A percentile compares a stretch with the other conserved stretches of the same genome.
These are phyloP conservation scores for Leptopilina clavipes DNA, from an alignment of 1,140 invertebrate species.

Conservation along the genomic window DNA sequence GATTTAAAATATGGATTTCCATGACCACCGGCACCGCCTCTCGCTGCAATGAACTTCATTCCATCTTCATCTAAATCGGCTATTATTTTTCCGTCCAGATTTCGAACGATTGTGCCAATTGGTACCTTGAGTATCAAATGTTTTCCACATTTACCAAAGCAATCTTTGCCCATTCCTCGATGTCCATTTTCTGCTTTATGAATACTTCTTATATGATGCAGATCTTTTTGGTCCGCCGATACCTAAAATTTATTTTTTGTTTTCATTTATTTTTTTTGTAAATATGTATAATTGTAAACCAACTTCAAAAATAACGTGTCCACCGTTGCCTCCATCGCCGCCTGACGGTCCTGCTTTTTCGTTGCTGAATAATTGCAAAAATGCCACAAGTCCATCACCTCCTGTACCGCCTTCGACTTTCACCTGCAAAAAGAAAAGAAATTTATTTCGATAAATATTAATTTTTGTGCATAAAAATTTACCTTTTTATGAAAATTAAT, in stretches of 20 bases:
- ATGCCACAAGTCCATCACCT: slow-evolving; percentile 93
- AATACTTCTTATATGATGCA: slow-evolving; percentile 81
- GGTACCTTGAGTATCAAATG: slow-evolving; percentile 89
- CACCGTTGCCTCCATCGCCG: slow-evolving; percentile 98
- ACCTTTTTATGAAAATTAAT: not conserved
- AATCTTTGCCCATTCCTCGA: slow-evolving; percentile 84
- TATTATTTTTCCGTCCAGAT: slow-evolving; percentile 78
- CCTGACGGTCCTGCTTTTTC: slow-evolving; percentile 95
- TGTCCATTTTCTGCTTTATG: slow-evolving; percentile 82
- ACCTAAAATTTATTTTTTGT: slow-evolving; percentile 70
- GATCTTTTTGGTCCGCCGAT: slow-evolving; percentile 80
- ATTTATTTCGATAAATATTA: slow-evolving; percentile 29
- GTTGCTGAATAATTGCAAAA: slow-evolving; percentile 85
- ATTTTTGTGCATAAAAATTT: no score
- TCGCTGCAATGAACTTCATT: slow-evolving; percentile 92
- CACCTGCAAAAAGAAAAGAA: slow-evolving; percentile 64
- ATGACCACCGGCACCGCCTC: slow-evolving; percentile 95
- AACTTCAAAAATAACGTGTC: slow-evolving; percentile 94
- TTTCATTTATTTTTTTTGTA: not conserved
- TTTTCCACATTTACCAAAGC: slow-evolving; percentile 89
- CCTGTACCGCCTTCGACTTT: slow-evolving; percentile 87
- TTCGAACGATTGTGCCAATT: slow-evolving; percentile 89
- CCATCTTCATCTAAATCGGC: slow-evolving; percentile 82
- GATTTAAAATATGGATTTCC: slow-evolving; percentile 95
- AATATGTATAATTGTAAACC: slow-evolving; percentile 36